These are phyloP conservation scores for Columba janthina DNA, from an alignment of 2,113 vertebrate species.

Conservation along the genomic window DNA sequence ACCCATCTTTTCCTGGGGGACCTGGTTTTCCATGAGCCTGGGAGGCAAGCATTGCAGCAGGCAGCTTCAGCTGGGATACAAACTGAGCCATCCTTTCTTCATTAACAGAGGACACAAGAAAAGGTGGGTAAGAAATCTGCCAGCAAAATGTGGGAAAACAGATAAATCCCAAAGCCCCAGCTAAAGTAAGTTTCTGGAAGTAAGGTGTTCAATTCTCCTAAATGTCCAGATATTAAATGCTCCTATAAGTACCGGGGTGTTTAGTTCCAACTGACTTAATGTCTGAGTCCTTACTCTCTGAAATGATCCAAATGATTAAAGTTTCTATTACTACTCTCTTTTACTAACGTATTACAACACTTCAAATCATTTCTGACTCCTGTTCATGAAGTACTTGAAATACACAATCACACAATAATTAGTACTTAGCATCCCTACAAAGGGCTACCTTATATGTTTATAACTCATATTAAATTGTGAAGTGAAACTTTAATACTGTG, in stretches of 20 bases:
- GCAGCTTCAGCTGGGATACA: constrained; percentile 82
- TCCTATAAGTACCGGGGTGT: neutral
- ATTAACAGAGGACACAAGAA: constrained; percentile 37
- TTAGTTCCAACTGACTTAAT: neutral
- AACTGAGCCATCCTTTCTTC: constrained; percentile 83
- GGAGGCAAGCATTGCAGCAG: constrained; percentile 88
- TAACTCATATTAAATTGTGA: neutral
- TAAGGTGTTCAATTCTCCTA: neutral
- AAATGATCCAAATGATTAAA: neutral
- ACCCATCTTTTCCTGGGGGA: constrained; percentile 88
- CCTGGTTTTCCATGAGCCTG: constrained; percentile 88
- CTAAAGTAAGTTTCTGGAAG: neutral
- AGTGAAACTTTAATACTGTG: neutral
- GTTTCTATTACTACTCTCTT: neutral
- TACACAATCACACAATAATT: neutral
- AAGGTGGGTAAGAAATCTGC: neutral
- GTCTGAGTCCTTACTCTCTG: neutral
- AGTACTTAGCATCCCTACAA: neutral
- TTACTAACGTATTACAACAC: neutral
- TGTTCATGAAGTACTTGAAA: neutral
- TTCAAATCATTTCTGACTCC: neutral
- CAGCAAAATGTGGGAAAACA: neutral
- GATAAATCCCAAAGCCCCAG: neutral
- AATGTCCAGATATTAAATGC: neutral
- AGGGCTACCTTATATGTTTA: neutral